Percentiles rank a stretch among this genome's conserved stretches.
These are phyloP conservation scores for Marasmarcha lunaedactyla DNA, from an alignment of 2,888 invertebrate genomes.

Conservation along the genomic window DNA sequence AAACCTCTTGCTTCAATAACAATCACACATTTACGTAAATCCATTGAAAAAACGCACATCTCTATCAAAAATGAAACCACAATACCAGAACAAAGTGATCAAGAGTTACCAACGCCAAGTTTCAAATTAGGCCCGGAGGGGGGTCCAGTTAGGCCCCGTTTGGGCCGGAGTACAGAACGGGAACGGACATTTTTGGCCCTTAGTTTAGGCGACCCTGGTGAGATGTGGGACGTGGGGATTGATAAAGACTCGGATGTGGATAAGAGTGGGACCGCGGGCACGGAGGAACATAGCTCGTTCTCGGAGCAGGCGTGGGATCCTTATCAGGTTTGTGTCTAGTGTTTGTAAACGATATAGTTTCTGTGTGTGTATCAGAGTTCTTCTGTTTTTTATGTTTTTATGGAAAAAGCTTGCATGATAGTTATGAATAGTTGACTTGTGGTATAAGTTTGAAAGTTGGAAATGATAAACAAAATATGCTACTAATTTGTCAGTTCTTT, in stretches of 20 bases:
- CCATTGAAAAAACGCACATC: slow-evolving; percentile 62
- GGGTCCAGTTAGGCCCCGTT: slow-evolving; percentile 47
- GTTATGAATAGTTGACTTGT: no score
- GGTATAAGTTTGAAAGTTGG: no score
- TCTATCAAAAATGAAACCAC: slow-evolving; percentile 45
- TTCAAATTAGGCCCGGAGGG: slow-evolving; percentile 75
- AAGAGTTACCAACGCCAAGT: slow-evolving; percentile 64
- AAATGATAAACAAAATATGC: no score
- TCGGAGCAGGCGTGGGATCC: slow-evolving; percentile 96
- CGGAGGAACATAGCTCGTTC: slow-evolving; percentile 83
- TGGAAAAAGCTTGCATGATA: no score
- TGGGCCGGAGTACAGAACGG: slow-evolving; percentile 44
- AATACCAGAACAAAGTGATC: slow-evolving; percentile 48
- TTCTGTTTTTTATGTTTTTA: slow-evolving; percentile 2
- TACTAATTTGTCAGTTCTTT: no score
- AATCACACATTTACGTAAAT: slow-evolving; percentile 48
- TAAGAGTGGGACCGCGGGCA: slow-evolving; percentile 72
- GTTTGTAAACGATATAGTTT: no score
- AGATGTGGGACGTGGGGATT: slow-evolving; percentile 51
- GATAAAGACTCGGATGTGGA: slow-evolving; percentile 65
- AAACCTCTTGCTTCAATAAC: slow-evolving; percentile 45
- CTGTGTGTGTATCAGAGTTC: neutral
- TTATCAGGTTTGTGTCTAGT: slow-evolving; percentile 81
- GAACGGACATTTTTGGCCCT: slow-evolving; percentile 48
- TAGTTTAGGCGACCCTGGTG: slow-evolving; percentile 52